Evolutionary conservation across 2,113 vertebrate species (phyloP).

Genomic region (Saimiri boliviensis): DNA sequence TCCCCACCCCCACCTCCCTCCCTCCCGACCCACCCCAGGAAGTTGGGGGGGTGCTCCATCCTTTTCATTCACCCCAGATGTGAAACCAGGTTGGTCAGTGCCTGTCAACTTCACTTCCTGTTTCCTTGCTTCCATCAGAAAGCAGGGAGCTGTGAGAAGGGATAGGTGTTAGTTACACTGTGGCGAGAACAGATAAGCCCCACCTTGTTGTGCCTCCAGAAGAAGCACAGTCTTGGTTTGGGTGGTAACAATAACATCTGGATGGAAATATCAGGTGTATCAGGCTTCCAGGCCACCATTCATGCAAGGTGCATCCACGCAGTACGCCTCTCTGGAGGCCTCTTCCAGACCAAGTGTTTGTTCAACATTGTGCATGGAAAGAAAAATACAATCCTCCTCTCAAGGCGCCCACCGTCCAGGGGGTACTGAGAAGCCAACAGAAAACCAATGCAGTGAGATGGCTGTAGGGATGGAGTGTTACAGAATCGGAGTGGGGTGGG

Average conservation of each 20-base stretch:
- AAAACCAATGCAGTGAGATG: not conserved
- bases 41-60: not conserved
- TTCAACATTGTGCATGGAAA: not conserved
- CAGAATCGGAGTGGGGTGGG: not conserved
- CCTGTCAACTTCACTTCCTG: constrained; percentile 48
- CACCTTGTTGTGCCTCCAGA: not conserved
- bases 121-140: not conserved
- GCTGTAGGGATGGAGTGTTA: not conserved
- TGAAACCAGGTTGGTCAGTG: not conserved
- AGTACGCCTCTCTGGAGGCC: not conserved
- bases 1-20: not conserved
- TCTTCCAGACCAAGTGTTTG: accelerated
- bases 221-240: not conserved
- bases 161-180: not conserved
- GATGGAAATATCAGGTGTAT: no score
- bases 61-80: not conserved
- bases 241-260: not conserved
- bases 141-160: not conserved
- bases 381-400: not conserved
- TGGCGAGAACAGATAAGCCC: not conserved
- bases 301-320: not conserved
- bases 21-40: not conserved
- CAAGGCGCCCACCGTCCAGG: not conserved
- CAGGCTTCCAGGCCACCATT: not conserved
- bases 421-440: not conserved